Base-by-base conservation (phyloP, 1,140 invertebrate genomes). In the Conus ventricosus region DNA sequence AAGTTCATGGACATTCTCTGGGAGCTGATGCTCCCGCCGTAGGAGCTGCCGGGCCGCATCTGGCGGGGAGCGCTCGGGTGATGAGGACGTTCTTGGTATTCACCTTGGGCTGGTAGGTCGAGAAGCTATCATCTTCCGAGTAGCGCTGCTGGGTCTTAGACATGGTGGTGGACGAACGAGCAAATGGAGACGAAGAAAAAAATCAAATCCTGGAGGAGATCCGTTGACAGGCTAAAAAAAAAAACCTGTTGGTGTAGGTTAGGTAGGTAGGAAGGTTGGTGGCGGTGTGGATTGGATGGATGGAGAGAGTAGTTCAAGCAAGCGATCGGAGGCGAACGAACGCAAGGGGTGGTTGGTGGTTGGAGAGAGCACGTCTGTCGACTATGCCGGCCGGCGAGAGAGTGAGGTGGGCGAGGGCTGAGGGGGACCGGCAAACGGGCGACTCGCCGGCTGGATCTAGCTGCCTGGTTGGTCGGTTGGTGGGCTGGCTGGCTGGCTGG, bases 41-140 rank as follows among this genome's bases (percentile, higher is more conserved):
- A 10, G 55, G 25, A 84, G 5, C n/a, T 13, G 25, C 55, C 11
- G 84, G 15, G 6, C 4, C 75, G 23, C 7, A n/a, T 1, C n/a
- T 1, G 11, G 67, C n/a, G 20, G 25, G 71, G 3, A 10, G 5
- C 53, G 25, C 80, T 60, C 89, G 78, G 25, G 25, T 85, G 87
- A 90, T 87, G 57, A 90, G 27, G 7, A 88, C 75, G n/a, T n/a
- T 51, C 25, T 87, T 87, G n/a, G 5, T 6, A 11, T 17, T 0
- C 54, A 84, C 87, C 25, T 39, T 71, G 81, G 87, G 86, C 11
- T 27, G 85, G 71, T 88, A 85, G 75, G 84, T 54, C 17, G 39
- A 81, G 53, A 54, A 6, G 25, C 75, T 57, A 7, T 88, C 83
- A 25, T 87, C 71, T 6, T 20, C 27, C 10, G 10, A 60, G 13